Conservation (phyloP, 64 coral and sea anemone species). For the Dendronephthya gigantea region DNA sequence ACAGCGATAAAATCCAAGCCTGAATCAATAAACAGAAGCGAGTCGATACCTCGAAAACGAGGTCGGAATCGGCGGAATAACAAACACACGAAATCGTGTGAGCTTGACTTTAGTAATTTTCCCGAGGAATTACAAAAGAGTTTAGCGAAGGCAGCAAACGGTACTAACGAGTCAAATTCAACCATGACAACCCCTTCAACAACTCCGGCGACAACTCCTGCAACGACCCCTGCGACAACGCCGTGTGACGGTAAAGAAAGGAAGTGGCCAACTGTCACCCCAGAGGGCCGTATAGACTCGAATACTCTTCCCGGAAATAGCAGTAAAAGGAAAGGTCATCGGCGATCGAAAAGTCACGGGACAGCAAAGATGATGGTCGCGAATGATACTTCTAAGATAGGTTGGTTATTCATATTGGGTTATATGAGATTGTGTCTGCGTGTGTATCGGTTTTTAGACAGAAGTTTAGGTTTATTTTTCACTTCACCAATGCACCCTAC, state of each 20-base stretch:
- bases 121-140: conserved; percentile 89
- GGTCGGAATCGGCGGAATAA: conserved; percentile 39
- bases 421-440: too few relatives aligned
- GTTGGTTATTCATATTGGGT: not conserved
- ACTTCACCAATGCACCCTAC: too few relatives aligned
- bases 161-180: too few relatives aligned
- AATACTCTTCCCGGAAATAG: not conserved
- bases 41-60: not conserved
- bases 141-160: conserved; percentile 54
- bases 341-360: conserved; percentile 72
- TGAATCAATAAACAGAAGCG: not conserved
- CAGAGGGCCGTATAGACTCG: not conserved
- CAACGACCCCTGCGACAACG: not conserved
- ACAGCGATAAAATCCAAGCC: not conserved
- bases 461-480: too few relatives aligned
- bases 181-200: not conserved
- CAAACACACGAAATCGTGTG: conserved; percentile 87
- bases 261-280: not conserved
- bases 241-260: not conserved
- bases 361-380: not conserved
- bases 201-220: not conserved
- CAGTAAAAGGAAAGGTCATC: conserved; percentile 45
- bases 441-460: too few relatives aligned
- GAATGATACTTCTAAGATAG: not conserved
- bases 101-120: conserved; percentile 65